Conservation (phyloP, 2,113 vertebrate genomes). For the Chloroceryle aenea region DNA sequence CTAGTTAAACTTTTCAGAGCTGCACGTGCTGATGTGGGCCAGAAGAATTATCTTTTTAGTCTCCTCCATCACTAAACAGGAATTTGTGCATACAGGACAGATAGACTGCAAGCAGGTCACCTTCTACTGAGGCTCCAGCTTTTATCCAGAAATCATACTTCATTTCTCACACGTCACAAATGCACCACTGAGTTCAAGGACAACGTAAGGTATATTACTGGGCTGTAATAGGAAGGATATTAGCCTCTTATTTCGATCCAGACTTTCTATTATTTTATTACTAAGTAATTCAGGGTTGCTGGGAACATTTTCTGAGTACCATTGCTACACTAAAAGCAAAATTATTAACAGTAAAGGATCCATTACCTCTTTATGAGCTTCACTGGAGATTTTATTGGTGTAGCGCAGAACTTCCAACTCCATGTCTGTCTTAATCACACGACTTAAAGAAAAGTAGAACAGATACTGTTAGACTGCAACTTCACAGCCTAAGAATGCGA, state of each 20-base stretch:
- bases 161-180: slow-evolving; percentile 23
- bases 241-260: slow-evolving; percentile 54
- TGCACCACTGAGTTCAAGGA: slow-evolving; percentile 42
- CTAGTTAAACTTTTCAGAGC: neutral
- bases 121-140: neutral
- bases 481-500: neutral
- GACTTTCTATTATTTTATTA: slow-evolving; percentile 63
- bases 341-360: slow-evolving; percentile 48
- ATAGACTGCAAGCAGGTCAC: neutral
- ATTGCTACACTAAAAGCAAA: slow-evolving; percentile 42
- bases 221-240: slow-evolving; percentile 42
- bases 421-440: slow-evolving; percentile 94
- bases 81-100: neutral
- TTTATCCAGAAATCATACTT: neutral
- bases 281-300: slow-evolving; percentile 23
- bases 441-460: slow-evolving; percentile 77
- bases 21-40: neutral
- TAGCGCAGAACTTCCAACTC: slow-evolving; percentile 96
- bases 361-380: slow-evolving; percentile 94
- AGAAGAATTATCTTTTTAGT: neutral
- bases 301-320: slow-evolving; percentile 52
- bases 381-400: slow-evolving; percentile 95
- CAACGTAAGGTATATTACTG: slow-evolving; percentile 38
- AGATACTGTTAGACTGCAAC: slow-evolving; percentile 26
- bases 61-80: neutral